phyloP scores from a whole-genome alignment of 2,113 vertebrate genomes.

The Hippolais icterina region DNA sequence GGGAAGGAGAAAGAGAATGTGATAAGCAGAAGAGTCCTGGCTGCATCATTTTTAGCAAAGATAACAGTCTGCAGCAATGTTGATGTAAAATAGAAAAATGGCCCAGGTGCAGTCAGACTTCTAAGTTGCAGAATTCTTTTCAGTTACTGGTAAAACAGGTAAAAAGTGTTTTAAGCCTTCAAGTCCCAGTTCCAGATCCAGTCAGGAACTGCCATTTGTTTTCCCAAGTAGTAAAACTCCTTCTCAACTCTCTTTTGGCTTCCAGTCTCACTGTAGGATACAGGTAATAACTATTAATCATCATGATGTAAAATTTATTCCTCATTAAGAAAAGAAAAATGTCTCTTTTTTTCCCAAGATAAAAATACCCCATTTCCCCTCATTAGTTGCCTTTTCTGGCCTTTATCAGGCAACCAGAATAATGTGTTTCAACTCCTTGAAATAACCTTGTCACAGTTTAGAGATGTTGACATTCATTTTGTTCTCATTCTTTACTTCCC shows the following conservation, averaged over 20 bases:
- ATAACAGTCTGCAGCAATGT: neutral
- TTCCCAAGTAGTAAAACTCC: neutral
- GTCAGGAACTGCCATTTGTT: neutral
- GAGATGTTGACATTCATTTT: neutral
- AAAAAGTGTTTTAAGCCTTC: neutral
- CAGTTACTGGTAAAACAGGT: neutral
- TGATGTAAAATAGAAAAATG: neutral
- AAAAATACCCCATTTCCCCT: neutral
- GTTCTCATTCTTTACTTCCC: neutral
- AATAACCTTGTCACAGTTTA: neutral
- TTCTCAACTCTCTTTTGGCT: neutral
- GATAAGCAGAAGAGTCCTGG: neutral
- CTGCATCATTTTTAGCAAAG: neutral
- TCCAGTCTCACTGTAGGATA: neutral
- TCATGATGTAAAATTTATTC: neutral
- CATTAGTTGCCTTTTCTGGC: neutral
- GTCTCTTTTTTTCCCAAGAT: fast-evolving
- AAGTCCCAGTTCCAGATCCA: neutral
- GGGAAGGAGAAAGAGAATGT: neutral
- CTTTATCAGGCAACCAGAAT: neutral
- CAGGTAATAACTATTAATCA: neutral
- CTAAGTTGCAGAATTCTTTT: neutral
- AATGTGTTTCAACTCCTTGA: neutral
- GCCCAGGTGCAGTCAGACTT: neutral
- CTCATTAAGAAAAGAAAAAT: neutral